Evolutionary conservation across 2,797 vertebrate species (phyloP).

Genomic region (Danio tinwini): DNA sequence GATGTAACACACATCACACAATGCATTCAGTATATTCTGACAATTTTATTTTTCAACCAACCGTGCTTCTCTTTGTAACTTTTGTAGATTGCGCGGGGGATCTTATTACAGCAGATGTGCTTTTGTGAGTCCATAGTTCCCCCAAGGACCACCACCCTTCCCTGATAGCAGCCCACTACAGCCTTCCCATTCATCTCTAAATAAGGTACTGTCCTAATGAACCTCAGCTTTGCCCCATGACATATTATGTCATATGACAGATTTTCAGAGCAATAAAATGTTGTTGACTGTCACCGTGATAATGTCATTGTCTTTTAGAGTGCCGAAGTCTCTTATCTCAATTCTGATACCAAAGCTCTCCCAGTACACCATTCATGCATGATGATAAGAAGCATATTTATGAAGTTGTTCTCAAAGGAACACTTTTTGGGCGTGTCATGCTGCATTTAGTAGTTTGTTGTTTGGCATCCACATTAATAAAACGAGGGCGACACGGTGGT

Average conservation of each 20-base stretch:
- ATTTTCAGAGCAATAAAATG: not conserved
- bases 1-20: not conserved
- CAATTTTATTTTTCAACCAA: constrained; percentile 7
- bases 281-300: not conserved
- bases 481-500: no score
- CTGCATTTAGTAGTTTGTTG: constrained; percentile 9
- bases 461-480: not conserved
- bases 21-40: not conserved
- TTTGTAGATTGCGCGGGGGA: constrained; percentile 22
- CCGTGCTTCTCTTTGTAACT: constrained; percentile 31
- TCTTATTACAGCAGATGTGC: constrained; percentile 55
- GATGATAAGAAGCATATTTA: constrained; percentile 5
- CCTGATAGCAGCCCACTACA: constrained; percentile 15
- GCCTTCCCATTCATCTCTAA: constrained; percentile 6
- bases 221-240: constrained; percentile 36
- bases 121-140: constrained; percentile 47
- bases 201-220: constrained; percentile 32
- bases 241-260: no score
- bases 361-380: not conserved
- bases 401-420: constrained; percentile 10
- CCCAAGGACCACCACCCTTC: constrained; percentile 43
- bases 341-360: not conserved
- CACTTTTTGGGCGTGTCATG: constrained; percentile 3
- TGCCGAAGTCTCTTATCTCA: constrained; percentile 4
- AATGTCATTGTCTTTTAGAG: not conserved